Conservation (phyloP, 2,797 vertebrate genomes). For the Acipenser transmontanus region DNA sequence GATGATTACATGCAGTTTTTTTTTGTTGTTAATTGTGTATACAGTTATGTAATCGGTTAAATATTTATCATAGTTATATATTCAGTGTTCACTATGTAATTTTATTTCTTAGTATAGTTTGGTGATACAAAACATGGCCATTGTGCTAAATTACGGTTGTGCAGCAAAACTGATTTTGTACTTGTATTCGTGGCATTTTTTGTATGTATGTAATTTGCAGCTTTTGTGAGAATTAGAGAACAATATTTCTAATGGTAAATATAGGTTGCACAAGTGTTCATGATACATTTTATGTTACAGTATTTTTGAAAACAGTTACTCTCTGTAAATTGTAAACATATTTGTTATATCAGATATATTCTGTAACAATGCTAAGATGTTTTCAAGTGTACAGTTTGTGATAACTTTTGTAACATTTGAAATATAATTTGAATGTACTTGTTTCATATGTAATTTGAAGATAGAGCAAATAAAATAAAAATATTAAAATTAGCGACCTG, state of each 20-base stretch:
- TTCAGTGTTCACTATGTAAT: neutral
- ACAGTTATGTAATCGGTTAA: too few relatives aligned
- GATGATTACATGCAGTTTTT: too few relatives aligned
- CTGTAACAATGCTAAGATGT: conserved; percentile 66
- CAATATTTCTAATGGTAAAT: conserved; percentile 57
- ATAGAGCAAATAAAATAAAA: conserved; percentile 46
- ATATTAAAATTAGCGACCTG: neutral
- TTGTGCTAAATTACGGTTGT: conserved; percentile 25
- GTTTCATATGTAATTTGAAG: conserved; percentile 95
- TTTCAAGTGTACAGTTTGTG: conserved; percentile 92
- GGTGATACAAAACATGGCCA: conserved; percentile 35
- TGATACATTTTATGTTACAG: conserved; percentile 61
- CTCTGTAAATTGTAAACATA: conserved; percentile 61
- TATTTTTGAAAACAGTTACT: conserved; percentile 64
- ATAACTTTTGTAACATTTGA: conserved; percentile 94
- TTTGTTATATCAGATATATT: conserved; percentile 50
- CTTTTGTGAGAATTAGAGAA: conserved; percentile 38
- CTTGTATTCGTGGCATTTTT: conserved; percentile 45
- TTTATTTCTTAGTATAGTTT: conserved; percentile 57
- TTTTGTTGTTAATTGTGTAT: too few relatives aligned
- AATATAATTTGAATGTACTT: conserved; percentile 77
- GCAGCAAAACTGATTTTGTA: conserved; percentile 30
- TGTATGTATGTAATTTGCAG: conserved; percentile 46
- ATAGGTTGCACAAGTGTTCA: conserved; percentile 59
- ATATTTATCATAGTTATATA: too few relatives aligned